Evolutionary conservation across 2,797 vertebrate species (phyloP).

Genomic region (Crocidura indochinensis): DNA sequence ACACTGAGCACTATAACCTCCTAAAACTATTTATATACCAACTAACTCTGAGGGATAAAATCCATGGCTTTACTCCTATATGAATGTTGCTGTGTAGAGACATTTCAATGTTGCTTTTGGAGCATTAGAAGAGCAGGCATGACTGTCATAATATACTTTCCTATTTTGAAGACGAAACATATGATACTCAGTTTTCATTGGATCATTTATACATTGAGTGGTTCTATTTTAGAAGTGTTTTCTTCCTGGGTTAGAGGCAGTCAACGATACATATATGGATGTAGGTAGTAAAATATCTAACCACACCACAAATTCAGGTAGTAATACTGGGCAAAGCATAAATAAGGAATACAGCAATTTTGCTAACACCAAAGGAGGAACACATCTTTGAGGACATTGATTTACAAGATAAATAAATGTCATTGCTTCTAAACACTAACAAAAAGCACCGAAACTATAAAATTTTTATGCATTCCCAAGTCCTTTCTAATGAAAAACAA

Average conservation of each 20-base stretch:
- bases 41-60: background rate
- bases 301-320: background rate
- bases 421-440: constrained; percentile 20
- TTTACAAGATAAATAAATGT: background rate
- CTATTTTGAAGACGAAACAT: background rate
- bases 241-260: background rate
- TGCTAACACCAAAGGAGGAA: background rate
- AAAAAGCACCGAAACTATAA: constrained; percentile 15
- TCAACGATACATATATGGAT: background rate
- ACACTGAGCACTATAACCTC: background rate
- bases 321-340: background rate
- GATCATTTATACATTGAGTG: constrained; percentile 32
- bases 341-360: background rate
- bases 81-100: background rate
- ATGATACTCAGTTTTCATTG: background rate
- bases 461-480: background rate
- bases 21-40: background rate
- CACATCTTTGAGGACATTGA: background rate
- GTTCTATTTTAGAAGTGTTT: constrained; percentile 36
- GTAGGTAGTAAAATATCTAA: background rate
- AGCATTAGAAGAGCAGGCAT: background rate
- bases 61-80: background rate
- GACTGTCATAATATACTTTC: background rate
- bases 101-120: background rate
- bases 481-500: constrained; percentile 31